Percentiles rank a stretch among this genome's conserved stretches.
phyloP scores from a whole-genome alignment of 2,888 invertebrate species.

The Lypha dubia region DNA sequence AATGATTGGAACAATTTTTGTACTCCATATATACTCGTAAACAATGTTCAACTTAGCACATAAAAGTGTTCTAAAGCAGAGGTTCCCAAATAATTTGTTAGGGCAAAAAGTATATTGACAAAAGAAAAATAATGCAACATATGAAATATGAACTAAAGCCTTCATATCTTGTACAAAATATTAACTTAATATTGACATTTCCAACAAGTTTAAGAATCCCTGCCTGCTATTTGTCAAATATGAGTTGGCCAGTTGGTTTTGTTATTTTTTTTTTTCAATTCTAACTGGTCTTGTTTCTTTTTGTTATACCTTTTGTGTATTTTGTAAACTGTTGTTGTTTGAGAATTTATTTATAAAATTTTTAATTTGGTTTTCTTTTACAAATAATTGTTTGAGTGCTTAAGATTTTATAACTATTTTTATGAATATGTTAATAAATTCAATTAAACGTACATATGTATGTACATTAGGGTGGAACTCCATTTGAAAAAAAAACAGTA shows the following conservation, averaged over 20 bases:
- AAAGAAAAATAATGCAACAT: no score
- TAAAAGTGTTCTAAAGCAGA: background rate
- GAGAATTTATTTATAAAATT: slow-evolving; percentile 33
- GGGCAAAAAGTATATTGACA: no score
- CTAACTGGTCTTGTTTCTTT: slow-evolving; percentile 8
- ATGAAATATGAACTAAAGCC: no score
- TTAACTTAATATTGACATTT: no score
- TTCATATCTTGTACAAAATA: no score
- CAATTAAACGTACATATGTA: slow-evolving; percentile 32
- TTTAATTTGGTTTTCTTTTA: background rate
- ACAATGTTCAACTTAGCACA: slow-evolving; percentile 28
- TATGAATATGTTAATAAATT: background rate
- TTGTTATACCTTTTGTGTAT: background rate
- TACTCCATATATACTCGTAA: slow-evolving; percentile 44
- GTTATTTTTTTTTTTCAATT: background rate
- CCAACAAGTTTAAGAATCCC: slow-evolving; percentile 7
- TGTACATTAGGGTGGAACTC: background rate
- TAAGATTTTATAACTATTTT: slow-evolving; percentile 27
- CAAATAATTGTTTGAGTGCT: slow-evolving; percentile 8
- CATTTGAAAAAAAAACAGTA: no score
- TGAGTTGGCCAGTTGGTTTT: slow-evolving; percentile 9
- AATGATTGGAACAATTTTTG: slow-evolving; percentile 56
- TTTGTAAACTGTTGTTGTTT: slow-evolving; percentile 25
- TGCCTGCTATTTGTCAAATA: background rate
- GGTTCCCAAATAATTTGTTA: background rate